Conservation (phyloP, 2,113 vertebrate genomes). For the Megaceryle torquata region DNA sequence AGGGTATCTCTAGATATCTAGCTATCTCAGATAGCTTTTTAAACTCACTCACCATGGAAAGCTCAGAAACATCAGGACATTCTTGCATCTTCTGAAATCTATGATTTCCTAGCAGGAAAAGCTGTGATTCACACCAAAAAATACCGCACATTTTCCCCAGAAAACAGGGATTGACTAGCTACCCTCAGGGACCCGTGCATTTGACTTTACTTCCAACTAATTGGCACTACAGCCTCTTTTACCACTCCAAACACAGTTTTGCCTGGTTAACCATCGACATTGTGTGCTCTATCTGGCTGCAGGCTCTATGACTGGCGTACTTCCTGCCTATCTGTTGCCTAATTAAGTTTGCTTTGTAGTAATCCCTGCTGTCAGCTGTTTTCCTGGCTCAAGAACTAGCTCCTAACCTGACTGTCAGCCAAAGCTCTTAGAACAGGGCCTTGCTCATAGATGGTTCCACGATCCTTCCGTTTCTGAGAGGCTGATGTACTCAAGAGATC, state of each 20-base stretch:
- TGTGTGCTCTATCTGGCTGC: conserved; percentile 23
- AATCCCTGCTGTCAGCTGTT: conserved; percentile 19
- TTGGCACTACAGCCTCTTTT: not conserved
- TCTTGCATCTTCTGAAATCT: not conserved
- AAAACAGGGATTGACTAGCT: not conserved
- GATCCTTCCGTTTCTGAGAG: not conserved
- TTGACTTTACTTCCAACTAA: not conserved
- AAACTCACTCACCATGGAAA: not conserved
- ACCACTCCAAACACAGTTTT: not conserved
- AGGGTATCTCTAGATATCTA: not conserved
- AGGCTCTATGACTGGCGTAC: conserved; percentile 35
- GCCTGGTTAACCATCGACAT: not conserved
- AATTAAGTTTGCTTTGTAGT: conserved; percentile 58
- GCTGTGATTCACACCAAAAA: not conserved
- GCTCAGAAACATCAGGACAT: not conserved
- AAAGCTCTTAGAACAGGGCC: not conserved
- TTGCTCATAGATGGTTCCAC: not conserved
- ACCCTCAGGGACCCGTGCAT: not conserved
- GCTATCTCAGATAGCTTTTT: not conserved
- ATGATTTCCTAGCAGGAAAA: not conserved
- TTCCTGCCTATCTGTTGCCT: conserved; percentile 61
- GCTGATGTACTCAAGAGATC: not conserved
- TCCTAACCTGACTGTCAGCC: conserved; percentile 1
- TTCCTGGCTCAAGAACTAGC: not conserved
- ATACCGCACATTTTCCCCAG: not conserved